Percentiles rank a stretch among this genome's conserved stretches.
Conservation (phyloP, 53 echinoderm and acorn worm species). For the Crossaster papposus region DNA sequence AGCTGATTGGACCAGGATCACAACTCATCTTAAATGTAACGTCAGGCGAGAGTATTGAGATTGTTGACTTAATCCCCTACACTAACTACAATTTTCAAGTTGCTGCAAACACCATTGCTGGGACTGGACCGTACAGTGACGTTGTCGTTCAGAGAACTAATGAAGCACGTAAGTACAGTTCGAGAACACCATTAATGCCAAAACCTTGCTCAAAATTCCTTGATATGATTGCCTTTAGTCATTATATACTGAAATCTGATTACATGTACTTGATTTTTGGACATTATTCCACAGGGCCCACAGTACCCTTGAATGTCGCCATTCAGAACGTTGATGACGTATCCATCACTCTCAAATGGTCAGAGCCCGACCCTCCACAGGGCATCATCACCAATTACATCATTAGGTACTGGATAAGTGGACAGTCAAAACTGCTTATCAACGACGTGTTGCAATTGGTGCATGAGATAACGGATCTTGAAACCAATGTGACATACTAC, state of each 20-base stretch:
- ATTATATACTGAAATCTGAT: neutral
- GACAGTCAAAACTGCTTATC: neutral
- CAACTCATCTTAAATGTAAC: neutral
- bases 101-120: neutral
- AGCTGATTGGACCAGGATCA: neutral
- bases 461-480: neutral
- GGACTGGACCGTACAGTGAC: neutral
- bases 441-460: neutral
- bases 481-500: neutral
- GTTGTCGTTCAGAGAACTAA: neutral
- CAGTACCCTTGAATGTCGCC: neutral
- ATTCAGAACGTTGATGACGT: constrained; percentile 1
- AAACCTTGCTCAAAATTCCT: neutral
- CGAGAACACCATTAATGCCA: neutral
- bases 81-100: constrained; percentile 6
- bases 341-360: neutral
- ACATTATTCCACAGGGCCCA: neutral
- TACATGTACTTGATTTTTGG: neutral
- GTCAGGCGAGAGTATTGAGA: neutral
- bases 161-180: neutral
- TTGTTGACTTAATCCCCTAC: neutral
- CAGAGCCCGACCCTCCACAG: constrained; percentile 15
- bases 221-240: too few relatives aligned
- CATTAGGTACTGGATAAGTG: neutral
- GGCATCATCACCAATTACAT: constrained; percentile 15